Base-by-base conservation (phyloP, 2,888 invertebrate genomes). In the Axea sp. region DNA sequence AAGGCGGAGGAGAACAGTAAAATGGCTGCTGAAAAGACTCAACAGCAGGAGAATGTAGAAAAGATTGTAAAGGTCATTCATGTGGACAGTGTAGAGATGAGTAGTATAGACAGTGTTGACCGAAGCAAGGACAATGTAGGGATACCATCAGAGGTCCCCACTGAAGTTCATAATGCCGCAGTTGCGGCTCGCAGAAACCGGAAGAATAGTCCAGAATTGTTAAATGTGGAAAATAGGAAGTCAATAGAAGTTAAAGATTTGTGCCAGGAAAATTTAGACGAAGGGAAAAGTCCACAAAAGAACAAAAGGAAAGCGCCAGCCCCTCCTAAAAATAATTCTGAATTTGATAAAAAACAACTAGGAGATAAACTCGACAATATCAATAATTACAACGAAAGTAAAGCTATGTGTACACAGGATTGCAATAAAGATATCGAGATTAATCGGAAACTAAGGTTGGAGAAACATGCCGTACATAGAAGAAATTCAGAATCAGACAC, bases 221-320 rank as follows among this genome's bases (percentile, higher is more conserved):
- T 77, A 24, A 53, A 3, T 4, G 41, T 53, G 39, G 74, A 74
- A 5, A 55, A 49, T 6, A 30, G 41, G 8, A 82, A 65, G 2
- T 55, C 64, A 0, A 67, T 76, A 1, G 79, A 82, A 12, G 53
- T 57, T 1, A 64, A 49, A 14, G 19, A 47, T 5, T 74, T 78
- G 8, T 19, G 74, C 1, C 77, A 79, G 1, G 88, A 88, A 12
- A 73, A 80, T 2, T n/a, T 24, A 1, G 81, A 84, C 0, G 89
- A 90, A 2, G 81, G 87, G 0, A 92, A 91, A 79, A 92, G 91
- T 83, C 90, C 86, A 0, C 85, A 83, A 30, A 87, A 85, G 43
- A 84, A 85, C 33, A 94, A 94, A 85, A 92, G 93, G 0, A 93
- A 93, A 88, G 93, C 94, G 0, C 94, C 94, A 0, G 91, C 91